Evolutionary conservation across 1,140 invertebrate genomes (phyloP).

Genomic region (Stenopsyche tienmushanensis): DNA sequence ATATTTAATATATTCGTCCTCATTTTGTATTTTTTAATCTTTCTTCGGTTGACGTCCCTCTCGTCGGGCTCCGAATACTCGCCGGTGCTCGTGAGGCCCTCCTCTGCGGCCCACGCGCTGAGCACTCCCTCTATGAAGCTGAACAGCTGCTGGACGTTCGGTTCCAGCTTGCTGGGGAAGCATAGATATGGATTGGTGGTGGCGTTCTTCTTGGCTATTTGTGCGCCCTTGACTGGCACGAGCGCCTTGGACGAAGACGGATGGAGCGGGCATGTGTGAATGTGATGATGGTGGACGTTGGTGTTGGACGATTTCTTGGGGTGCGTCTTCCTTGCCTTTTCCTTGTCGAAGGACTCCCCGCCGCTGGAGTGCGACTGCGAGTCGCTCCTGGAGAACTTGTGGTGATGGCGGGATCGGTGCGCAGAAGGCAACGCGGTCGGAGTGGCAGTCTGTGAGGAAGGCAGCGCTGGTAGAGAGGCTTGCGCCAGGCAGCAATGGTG

Average conservation of each 20-base stretch:
- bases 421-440: slow-evolving; percentile 46
- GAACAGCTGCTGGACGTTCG: slow-evolving; percentile 76
- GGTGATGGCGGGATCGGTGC: slow-evolving; percentile 44
- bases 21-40: slow-evolving; percentile 64
- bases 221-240: slow-evolving; percentile 48
- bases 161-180: slow-evolving; percentile 59
- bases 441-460: slow-evolving; percentile 43
- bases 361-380: slow-evolving; percentile 51
- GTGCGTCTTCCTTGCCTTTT: slow-evolving; percentile 38
- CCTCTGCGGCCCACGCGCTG: slow-evolving; percentile 68
- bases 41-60: slow-evolving; percentile 62
- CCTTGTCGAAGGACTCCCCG: slow-evolving; percentile 50
- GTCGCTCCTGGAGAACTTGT: slow-evolving; percentile 50
- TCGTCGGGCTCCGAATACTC: slow-evolving; percentile 65
- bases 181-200: slow-evolving; percentile 51
- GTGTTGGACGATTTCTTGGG: slow-evolving; percentile 44
- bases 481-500: slow-evolving; percentile 53
- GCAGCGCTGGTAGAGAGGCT: slow-evolving; percentile 46
- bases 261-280: slow-evolving; percentile 53
- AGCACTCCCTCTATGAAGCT: slow-evolving; percentile 72
- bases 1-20: slow-evolving; percentile 64
- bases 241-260: slow-evolving; percentile 49
- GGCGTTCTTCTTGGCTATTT: slow-evolving; percentile 9
- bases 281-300: slow-evolving; percentile 45
- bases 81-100: slow-evolving; percentile 65